A percentile compares a stretch with the other conserved stretches of the same genome.
These are phyloP conservation scores for Leptopilina syphax DNA, from an alignment of 2,888 invertebrate genomes.

Conservation along the genomic window DNA sequence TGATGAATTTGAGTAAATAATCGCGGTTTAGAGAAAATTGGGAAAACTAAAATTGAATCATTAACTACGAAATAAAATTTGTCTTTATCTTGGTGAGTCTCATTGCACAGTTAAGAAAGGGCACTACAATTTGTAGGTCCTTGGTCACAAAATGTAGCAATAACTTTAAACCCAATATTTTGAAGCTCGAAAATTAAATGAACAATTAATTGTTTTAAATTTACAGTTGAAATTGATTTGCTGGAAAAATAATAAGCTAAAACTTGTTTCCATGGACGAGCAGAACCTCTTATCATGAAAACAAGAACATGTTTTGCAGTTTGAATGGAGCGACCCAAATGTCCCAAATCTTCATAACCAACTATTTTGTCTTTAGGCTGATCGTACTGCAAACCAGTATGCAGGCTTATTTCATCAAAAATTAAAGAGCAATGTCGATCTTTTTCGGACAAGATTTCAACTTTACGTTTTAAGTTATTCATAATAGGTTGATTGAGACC, in stretches of 20 bases:
- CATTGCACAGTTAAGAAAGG: conserved; percentile 6
- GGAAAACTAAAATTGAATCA: neutral
- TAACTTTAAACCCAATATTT: neutral
- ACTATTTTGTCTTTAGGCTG: too few relatives aligned
- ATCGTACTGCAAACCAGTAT: too few relatives aligned
- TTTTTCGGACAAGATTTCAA: too few relatives aligned
- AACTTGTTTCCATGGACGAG: conserved; percentile 25
- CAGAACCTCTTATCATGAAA: conserved; percentile 17
- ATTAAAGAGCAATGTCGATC: too few relatives aligned
- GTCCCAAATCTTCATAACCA: too few relatives aligned
- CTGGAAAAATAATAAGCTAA: conserved; percentile 20
- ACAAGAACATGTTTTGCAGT: neutral
- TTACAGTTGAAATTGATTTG: neutral
- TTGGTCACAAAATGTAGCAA: conserved; percentile 32
- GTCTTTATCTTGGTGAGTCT: conserved; percentile 41
- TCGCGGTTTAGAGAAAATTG: too few relatives aligned
- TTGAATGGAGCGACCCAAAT: too few relatives aligned
- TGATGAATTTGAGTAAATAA: too few relatives aligned
- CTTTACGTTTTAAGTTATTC: too few relatives aligned
- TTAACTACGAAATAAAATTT: conserved; percentile 47
- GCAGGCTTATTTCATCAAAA: too few relatives aligned
- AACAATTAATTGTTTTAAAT: conserved; percentile 10
- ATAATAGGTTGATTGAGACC: neutral
- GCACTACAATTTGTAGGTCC: conserved; percentile 17
- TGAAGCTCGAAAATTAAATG: neutral